Conservation (phyloP, 1,140 invertebrate genomes). For the Microplitis mediator region DNA sequence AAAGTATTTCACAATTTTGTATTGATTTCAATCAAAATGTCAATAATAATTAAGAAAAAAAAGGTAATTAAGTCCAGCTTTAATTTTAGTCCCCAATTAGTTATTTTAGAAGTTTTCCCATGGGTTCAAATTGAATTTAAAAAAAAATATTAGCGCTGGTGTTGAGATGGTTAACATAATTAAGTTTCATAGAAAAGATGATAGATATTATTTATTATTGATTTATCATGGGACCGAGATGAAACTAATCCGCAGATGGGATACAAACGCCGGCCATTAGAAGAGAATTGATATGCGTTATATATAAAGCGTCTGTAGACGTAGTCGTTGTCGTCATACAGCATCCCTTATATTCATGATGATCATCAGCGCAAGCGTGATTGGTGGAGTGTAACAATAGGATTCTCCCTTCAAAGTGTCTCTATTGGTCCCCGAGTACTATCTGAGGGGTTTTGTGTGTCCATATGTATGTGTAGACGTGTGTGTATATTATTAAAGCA, state of each 20-base stretch:
- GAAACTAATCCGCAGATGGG: neutral
- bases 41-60: too few relatives aligned
- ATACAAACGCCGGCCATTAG: conserved; percentile 6
- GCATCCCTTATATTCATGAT: conserved; percentile 9
- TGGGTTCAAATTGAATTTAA: too few relatives aligned
- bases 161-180: too few relatives aligned
- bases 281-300: conserved; percentile 20
- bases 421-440: conserved; percentile 2
- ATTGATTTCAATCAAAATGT: too few relatives aligned
- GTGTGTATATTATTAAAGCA: conserved; percentile 26
- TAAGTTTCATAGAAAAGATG: too few relatives aligned
- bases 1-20: too few relatives aligned
- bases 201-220: conserved; percentile 3
- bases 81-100: too few relatives aligned
- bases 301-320: neutral
- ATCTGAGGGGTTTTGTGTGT: neutral
- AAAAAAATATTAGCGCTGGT: too few relatives aligned
- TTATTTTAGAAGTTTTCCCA: too few relatives aligned
- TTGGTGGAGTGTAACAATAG: conserved; percentile 14
- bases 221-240: conserved; percentile 4
- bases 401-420: conserved; percentile 12
- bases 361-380: conserved; percentile 15
- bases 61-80: too few relatives aligned
- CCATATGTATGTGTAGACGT: conserved; percentile 40
- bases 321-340: neutral